These are phyloP conservation scores for Cichlasoma orientale DNA, from an alignment of 2,797 vertebrate species.

Conservation along the genomic window DNA sequence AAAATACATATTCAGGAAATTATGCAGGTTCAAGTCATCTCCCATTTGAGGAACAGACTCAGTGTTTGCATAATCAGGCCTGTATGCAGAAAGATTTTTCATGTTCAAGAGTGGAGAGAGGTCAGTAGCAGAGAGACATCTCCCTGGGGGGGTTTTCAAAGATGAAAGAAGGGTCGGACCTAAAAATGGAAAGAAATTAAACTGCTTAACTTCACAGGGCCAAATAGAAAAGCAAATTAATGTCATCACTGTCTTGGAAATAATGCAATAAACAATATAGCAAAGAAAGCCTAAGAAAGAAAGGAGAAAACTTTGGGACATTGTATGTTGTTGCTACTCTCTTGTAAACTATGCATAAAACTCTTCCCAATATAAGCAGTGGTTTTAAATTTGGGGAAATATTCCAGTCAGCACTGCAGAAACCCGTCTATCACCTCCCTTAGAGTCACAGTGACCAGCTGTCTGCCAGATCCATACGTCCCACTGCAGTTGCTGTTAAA, in stretches of 20 bases:
- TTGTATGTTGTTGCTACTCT: accelerated
- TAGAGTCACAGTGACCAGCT: conserved; percentile 22
- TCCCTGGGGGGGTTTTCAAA: conserved; percentile 36
- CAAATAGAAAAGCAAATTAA: conserved; percentile 36
- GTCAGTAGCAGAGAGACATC: conserved; percentile 39
- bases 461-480: conserved; percentile 15
- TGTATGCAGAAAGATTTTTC: conserved; percentile 32
- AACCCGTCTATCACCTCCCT: conserved; percentile 10
- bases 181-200: conserved; percentile 40
- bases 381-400: conserved; percentile 9
- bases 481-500: conserved; percentile 28
- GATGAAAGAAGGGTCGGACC: conserved; percentile 27
- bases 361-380: neutral
- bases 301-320: neutral
- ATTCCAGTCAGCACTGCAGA: conserved; percentile 3
- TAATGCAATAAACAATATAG: conserved; percentile 9
- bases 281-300: neutral
- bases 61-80: conserved; percentile 50
- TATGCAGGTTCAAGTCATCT: conserved; percentile 51
- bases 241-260: conserved; percentile 11
- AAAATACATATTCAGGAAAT: conserved; percentile 40
- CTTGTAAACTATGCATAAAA: neutral
- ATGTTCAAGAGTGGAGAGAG: conserved; percentile 44
- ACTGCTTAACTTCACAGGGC: conserved; percentile 40
- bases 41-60: conserved; percentile 37